These are phyloP conservation scores for Auanema freiburgensis DNA, from an alignment of 2,888 invertebrate species.

Conservation along the genomic window DNA sequence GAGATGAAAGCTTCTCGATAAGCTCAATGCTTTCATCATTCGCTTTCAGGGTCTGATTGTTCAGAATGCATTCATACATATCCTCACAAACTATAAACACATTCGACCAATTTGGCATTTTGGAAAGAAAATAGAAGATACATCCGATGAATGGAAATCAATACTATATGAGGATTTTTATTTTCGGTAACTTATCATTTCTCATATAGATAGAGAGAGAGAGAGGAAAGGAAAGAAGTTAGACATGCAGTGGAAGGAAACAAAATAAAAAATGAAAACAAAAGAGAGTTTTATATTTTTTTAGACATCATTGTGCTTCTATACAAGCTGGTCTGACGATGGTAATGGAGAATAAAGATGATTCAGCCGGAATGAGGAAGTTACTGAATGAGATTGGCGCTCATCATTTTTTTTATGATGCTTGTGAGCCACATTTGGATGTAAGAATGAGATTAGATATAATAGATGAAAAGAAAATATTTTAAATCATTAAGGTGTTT, in stretches of 20 bases:
- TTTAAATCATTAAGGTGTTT: conserved; percentile 38
- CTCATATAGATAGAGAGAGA: no score
- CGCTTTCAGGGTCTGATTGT: conserved; percentile 28
- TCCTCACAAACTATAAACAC: conserved; percentile 54
- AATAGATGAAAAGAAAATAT: conserved; percentile 4
- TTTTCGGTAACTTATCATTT: conserved; percentile 49
- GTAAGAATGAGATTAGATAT: conserved; percentile 11
- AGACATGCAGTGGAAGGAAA: neutral
- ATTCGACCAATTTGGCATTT: conserved; percentile 61
- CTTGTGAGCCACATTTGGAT: conserved; percentile 60
- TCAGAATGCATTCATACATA: conserved; percentile 45
- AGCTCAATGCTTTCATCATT: no score
- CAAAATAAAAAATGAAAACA: neutral
- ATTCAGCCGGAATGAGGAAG: conserved; percentile 31
- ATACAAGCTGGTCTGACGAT: conserved; percentile 59
- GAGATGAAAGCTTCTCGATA: neutral
- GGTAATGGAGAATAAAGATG: conserved; percentile 61
- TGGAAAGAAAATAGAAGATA: conserved; percentile 44
- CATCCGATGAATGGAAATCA: conserved; percentile 43
- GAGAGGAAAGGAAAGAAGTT: no score
- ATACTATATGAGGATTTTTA: conserved; percentile 49
- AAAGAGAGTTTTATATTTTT: conserved; percentile 5
- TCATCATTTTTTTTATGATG: conserved; percentile 63
- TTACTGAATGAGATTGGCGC: conserved; percentile 60
- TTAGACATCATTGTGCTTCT: conserved; percentile 54